Conservation (phyloP, 1,140 invertebrate species). For the Colletes latitarsis region DNA sequence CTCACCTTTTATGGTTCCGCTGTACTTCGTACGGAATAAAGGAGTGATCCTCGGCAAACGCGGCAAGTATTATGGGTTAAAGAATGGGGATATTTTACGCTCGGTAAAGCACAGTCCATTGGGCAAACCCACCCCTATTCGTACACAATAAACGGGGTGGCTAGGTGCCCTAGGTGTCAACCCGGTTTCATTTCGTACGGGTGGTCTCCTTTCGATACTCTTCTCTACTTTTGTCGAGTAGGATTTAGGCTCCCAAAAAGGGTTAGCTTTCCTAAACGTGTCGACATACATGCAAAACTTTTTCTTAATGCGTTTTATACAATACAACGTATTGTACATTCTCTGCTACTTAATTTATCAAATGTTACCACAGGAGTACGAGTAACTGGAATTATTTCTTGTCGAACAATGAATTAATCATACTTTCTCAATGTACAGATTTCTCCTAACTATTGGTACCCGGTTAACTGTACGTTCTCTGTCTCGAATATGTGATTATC, state of each 20-base stretch:
- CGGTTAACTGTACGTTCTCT: too few relatives aligned
- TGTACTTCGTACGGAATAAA: slow-evolving; percentile 66
- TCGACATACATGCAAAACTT: not conserved
- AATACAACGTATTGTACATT: not conserved
- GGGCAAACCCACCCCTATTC: slow-evolving; percentile 61
- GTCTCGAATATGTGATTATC: too few relatives aligned
- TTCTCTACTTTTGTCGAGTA: slow-evolving; percentile 53
- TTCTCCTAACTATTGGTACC: not conserved
- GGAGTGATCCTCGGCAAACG: slow-evolving; percentile 64
- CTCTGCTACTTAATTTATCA: not conserved
- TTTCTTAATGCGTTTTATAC: not conserved
- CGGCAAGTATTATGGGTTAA: slow-evolving; percentile 75
- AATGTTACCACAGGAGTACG: too few relatives aligned
- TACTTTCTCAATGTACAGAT: not conserved
- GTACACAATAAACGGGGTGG: slow-evolving; percentile 65
- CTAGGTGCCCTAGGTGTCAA: slow-evolving; percentile 73
- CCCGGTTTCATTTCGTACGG: slow-evolving; percentile 71
- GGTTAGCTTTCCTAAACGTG: slow-evolving; percentile 37
- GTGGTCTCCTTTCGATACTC: slow-evolving; percentile 62
- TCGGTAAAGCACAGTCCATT: slow-evolving; percentile 76
- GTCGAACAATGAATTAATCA: not conserved
- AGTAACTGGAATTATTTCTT: not conserved
- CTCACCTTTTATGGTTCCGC: slow-evolving; percentile 52
- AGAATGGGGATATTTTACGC: slow-evolving; percentile 78
- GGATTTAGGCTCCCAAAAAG: slow-evolving; percentile 33